A percentile compares a stretch with the other conserved stretches of the same genome.
These are phyloP conservation scores for Brevimyrus niger DNA, from an alignment of 2,113 vertebrate genomes.

Conservation along the genomic window DNA sequence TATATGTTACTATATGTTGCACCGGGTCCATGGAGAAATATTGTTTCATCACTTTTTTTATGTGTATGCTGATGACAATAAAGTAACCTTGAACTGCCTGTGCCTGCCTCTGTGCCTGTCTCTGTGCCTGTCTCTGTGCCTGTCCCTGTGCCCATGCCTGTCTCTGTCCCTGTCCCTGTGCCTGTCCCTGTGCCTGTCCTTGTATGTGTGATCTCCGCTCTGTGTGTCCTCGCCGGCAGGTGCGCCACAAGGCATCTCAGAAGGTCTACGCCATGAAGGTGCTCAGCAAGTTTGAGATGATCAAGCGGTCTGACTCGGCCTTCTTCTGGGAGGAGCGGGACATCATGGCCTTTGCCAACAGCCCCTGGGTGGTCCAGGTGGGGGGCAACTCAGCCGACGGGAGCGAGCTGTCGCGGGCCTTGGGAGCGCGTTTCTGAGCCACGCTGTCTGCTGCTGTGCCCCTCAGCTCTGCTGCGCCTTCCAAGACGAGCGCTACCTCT, in stretches of 20 bases:
- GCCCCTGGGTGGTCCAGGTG: conserved; percentile 97
- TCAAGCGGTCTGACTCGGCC: conserved; percentile 96
- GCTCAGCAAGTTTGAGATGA: conserved; percentile 99
- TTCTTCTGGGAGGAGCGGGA: conserved; percentile 99
- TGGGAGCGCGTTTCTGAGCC: not conserved
- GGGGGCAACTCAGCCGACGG: not conserved
- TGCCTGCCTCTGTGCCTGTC: not conserved
- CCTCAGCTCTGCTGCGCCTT: conserved; percentile 93
- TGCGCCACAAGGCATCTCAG: conserved; percentile 91
- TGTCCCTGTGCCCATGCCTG: no score
- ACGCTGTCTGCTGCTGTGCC: not conserved
- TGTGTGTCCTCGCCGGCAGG: conserved; percentile 52
- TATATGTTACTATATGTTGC: no score
- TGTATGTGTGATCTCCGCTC: not conserved
- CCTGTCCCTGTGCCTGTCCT: no score
- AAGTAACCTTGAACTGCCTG: no score
- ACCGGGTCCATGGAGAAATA: no score
- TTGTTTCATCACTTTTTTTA: no score
- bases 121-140: no score
- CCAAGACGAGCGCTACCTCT: conserved; percentile 94
- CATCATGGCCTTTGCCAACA: conserved; percentile 97
- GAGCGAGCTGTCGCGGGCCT: not conserved
- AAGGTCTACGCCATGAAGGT: conserved; percentile 98
- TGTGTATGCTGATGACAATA: no score
- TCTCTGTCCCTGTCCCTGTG: not conserved